Evolutionary conservation across 2,888 invertebrate species (phyloP), one percentile per base, ranked within the genome.

Genomic region (Tinea semifulvella): DNA sequence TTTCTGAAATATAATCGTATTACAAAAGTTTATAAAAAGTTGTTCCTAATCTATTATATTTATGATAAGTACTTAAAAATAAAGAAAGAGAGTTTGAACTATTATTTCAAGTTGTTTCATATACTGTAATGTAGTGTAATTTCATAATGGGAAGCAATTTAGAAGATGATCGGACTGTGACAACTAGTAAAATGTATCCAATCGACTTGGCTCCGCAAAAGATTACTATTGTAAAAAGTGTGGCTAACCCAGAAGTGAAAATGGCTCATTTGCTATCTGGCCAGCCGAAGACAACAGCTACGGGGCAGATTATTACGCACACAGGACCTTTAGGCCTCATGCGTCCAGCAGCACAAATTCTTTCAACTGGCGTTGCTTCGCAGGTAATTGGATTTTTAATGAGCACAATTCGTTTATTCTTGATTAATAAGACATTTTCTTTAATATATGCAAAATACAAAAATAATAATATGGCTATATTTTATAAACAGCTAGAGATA

Each of bases 141-240:
- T 25, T 19, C 28, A 71, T 56, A 61, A 81, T 81, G 81, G 80
- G 69, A 56, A 68, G 61, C 54, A 79, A 77, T 67, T 63, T 74
- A 56, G 81, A 81, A 56, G 84, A 81, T 55, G 85, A 85, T 54
- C 84, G 85, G 54, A 82, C 85, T 55, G 60, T 73, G 50, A 76
- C 84, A 52, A 61, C 75, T 56, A 74, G 74, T 52, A 86, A 86
- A 70, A 81, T 81, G 65, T 82, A 83, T 68, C 81, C 81, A 51
- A 80, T 81, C 54, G 80, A 81, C 70, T 75, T 81, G 64, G 80
- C 80, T 47, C 76, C 77, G 52, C 79, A 76, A 62, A 81, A 81
- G 62, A 80, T 81, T 47, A 79, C 80, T 53, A 80, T 81, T 45
- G 80, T 81, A 26, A 81, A 81, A 57, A 73, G 65, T 56, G 72